Evolutionary conservation across 2,113 vertebrate species (phyloP).

Genomic region (Alectura lathami): DNA sequence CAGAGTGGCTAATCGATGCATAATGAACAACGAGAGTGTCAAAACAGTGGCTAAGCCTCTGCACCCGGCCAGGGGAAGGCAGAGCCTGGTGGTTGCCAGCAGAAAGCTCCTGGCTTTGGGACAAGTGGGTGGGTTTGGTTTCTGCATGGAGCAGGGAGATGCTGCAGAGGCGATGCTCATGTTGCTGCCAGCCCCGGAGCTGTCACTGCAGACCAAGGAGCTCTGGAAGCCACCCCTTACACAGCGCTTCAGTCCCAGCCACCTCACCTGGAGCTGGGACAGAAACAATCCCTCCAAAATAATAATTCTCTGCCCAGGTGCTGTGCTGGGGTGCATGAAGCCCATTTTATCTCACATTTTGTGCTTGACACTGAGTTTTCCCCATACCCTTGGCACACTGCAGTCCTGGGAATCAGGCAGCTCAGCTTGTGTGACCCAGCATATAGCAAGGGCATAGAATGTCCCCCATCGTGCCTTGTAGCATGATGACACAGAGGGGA

Average conservation of each 20-base stretch:
- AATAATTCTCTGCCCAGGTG: neutral
- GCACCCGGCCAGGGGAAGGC: neutral
- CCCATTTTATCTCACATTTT: neutral
- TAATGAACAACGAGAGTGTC: accelerated
- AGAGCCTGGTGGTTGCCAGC: neutral
- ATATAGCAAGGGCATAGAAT: neutral
- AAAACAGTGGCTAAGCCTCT: accelerated
- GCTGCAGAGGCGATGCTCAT: neutral
- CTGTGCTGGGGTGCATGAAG: neutral
- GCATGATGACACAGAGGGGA: too few relatives aligned
- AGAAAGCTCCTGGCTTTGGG: neutral
- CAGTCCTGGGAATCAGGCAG: accelerated
- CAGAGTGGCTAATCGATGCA: neutral
- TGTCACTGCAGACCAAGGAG: neutral
- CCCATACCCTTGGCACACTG: accelerated
- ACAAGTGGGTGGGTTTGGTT: neutral
- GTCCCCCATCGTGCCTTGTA: accelerated
- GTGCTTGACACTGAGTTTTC: accelerated
- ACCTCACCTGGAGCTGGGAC: neutral
- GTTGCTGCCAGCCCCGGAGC: neutral
- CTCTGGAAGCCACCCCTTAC: neutral
- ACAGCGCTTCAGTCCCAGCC: neutral
- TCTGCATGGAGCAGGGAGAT: neutral
- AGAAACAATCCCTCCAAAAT: neutral
- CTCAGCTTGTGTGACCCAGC: accelerated